These are phyloP conservation scores for Chymomyza amoena DNA, from an alignment of 2,888 invertebrate species.

Conservation along the genomic window DNA sequence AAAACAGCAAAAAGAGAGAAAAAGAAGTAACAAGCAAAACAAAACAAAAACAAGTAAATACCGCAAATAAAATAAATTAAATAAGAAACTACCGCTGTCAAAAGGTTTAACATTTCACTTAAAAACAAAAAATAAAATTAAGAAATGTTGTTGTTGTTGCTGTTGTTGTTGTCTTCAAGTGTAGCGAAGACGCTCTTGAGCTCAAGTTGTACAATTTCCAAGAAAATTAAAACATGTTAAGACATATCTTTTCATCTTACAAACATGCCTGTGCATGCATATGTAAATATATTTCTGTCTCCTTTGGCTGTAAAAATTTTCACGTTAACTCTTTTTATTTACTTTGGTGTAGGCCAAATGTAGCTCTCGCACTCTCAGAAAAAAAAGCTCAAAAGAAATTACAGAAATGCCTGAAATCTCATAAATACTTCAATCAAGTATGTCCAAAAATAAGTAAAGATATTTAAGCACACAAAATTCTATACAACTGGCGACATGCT, in stretches of 20 bases:
- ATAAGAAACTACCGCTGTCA: slow-evolving; percentile 72
- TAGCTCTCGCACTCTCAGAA: not conserved
- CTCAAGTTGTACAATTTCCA: slow-evolving; percentile 70
- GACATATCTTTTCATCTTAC: slow-evolving; percentile 74
- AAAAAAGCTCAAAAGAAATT: slow-evolving; percentile 67
- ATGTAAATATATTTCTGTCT: slow-evolving; percentile 53
- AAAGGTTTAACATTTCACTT: slow-evolving; percentile 71
- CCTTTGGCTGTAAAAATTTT: slow-evolving; percentile 32
- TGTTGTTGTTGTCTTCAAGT: not conserved
- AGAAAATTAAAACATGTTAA: slow-evolving; percentile 74
- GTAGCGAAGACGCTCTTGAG: not conserved
- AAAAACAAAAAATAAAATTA: slow-evolving; percentile 19
- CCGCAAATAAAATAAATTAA: slow-evolving; percentile 72
- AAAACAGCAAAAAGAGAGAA: slow-evolving; percentile 15
- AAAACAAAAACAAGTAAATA: slow-evolving; percentile 53
- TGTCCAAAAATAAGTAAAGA: slow-evolving; percentile 70
- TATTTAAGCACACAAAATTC: slow-evolving; percentile 57
- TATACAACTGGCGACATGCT: slow-evolving; percentile 32
- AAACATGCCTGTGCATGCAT: slow-evolving; percentile 63
- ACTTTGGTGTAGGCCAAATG: slow-evolving; percentile 24
- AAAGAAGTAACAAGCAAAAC: slow-evolving; percentile 9
- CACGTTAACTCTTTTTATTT: slow-evolving; percentile 55
- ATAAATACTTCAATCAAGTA: slow-evolving; percentile 75
- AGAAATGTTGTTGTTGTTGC: not conserved
- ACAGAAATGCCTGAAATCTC: slow-evolving; percentile 74